These are phyloP conservation scores for Drosophila cognata DNA, from an alignment of 2,888 invertebrate species.

Conservation along the genomic window DNA sequence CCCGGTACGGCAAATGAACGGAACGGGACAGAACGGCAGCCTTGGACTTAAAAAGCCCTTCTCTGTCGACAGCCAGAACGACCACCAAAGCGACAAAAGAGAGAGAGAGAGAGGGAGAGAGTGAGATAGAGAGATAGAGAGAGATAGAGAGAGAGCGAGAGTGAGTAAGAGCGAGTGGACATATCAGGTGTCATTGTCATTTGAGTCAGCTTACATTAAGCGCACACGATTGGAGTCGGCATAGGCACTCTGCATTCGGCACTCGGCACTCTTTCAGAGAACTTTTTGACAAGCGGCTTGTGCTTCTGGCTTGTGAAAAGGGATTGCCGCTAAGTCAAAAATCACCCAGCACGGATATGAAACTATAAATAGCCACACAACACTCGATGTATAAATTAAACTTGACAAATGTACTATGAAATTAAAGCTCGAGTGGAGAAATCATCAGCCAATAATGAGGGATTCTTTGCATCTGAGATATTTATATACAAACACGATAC, in stretches of 20 bases:
- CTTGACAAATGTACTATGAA: constrained; percentile 1
- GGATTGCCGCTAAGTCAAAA: constrained; percentile 14
- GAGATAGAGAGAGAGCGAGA: not conserved
- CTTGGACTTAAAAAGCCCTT: constrained; percentile 52
- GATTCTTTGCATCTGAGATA: not conserved
- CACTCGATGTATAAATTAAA: not conserved
- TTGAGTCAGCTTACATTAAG: constrained; percentile 83
- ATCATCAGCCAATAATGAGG: not conserved
- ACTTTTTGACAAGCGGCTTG: constrained; percentile 1
- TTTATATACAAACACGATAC: not conserved
- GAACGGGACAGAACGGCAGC: constrained; percentile 40
- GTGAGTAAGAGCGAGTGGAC: constrained; percentile 28
- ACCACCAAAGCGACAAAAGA: constrained; percentile 68
- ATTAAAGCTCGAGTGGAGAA: not conserved
- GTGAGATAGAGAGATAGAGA: not conserved
- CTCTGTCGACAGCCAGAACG: constrained; percentile 52
- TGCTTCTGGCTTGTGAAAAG: constrained; percentile 8
- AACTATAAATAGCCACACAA: constrained; percentile 19
- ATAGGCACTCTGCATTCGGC: constrained; percentile 43
- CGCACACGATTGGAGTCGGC: constrained; percentile 79
- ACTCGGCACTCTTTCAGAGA: constrained; percentile 2
- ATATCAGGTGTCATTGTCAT: constrained; percentile 84
- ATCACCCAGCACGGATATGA: constrained; percentile 4
- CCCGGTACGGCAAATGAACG: constrained; percentile 23
- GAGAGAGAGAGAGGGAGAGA: not conserved